A percentile compares a stretch with the other conserved stretches of the same genome.
These are phyloP conservation scores for crab-eating macaque (Macaca fascicularis) DNA, from an alignment of 2,113 vertebrate genomes.

Conservation along the genomic window T2T-MFA8v1.1 NC_088384.1:106197501-106198000, in stretches of 20 bases:
- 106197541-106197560: not conserved
- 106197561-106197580: not conserved
- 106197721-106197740: not conserved
- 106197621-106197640: not conserved
- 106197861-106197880: constrained; percentile 38
- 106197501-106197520: not conserved
- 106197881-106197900: not conserved
- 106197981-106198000: not conserved
- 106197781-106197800: not conserved
- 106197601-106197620: not conserved
- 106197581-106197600: not conserved
- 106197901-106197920: not conserved
- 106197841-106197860: not conserved
- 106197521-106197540: not conserved
- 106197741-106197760: not conserved
- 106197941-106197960: not conserved
- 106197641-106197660: not conserved
- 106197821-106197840: not conserved
- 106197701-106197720: not conserved
- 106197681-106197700: not conserved
- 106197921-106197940: not conserved
- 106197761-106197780: not conserved
- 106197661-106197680: not conserved
- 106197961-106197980: not conserved
- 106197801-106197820: not conserved